These are phyloP conservation scores for Periophthalmus modestus DNA, from an alignment of 2,113 vertebrate genomes.

Conservation along the genomic window DNA sequence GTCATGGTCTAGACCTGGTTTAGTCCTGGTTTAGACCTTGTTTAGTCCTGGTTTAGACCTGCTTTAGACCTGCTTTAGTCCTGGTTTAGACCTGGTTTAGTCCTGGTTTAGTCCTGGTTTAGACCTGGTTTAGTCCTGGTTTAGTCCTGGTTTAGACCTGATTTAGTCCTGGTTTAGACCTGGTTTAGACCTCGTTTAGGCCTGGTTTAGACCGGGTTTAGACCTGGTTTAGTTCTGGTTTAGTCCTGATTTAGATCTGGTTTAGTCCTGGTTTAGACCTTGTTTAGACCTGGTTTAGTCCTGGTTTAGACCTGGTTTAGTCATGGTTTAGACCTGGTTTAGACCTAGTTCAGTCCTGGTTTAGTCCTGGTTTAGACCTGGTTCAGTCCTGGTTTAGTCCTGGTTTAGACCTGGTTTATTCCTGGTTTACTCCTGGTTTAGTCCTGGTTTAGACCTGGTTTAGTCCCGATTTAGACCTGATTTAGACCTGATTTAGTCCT, in stretches of 20 bases:
- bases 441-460: no score
- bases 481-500: not conserved
- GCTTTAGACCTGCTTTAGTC: not conserved
- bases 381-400: not conserved
- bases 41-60: not conserved
- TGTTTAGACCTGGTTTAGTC: no score
- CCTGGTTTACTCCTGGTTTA: no score
- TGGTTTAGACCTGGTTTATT: not conserved
- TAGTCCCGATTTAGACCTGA: no score
- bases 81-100: not conserved
- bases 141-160: no score
- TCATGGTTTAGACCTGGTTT: not conserved
- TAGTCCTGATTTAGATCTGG: not conserved
- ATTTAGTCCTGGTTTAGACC: no score
- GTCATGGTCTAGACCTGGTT: no score
- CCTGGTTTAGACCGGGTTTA: not conserved
- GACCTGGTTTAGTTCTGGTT: not conserved
- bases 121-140: not conserved
- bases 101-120: not conserved
- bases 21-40: not conserved
- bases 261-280: not conserved
- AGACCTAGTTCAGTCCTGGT: not conserved
- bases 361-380: not conserved
- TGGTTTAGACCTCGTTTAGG: no score
- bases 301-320: not conserved